These are phyloP conservation scores for Galeopterus variegatus DNA, from an alignment of 2,113 vertebrate species.

Conservation along the genomic window DNA sequence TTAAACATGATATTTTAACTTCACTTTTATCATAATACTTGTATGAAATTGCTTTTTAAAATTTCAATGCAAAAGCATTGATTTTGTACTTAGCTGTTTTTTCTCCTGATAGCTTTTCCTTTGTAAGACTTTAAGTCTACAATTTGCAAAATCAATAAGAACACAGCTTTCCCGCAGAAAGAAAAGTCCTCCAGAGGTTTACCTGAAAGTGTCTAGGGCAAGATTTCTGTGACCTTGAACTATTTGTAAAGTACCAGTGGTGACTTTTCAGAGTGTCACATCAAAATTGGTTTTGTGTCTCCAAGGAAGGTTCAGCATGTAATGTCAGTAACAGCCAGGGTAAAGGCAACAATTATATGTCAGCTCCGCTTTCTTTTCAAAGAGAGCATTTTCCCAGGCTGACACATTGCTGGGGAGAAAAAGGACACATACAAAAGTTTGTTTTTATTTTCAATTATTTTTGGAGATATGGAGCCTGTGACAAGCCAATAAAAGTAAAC, in stretches of 20 bases:
- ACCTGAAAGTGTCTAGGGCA: constrained; percentile 73
- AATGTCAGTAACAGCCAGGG: constrained; percentile 87
- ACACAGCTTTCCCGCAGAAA: constrained; percentile 80
- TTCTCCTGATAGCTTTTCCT: constrained; percentile 58
- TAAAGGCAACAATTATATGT: constrained; percentile 88
- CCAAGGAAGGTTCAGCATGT: constrained; percentile 86
- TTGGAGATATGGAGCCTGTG: constrained; percentile 73
- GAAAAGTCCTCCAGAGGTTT: constrained; percentile 80
- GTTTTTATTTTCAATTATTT: constrained; percentile 86
- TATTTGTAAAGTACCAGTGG: constrained; percentile 85
- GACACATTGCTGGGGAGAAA: constrained; percentile 77
- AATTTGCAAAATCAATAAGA: constrained; percentile 88
- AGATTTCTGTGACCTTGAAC: constrained; percentile 86
- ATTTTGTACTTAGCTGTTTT: constrained; percentile 44
- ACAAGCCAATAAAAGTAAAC: constrained; percentile 82
- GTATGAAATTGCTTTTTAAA: constrained; percentile 42
- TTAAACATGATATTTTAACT: constrained; percentile 26
- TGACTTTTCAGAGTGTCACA: constrained; percentile 87
- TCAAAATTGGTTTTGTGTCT: constrained; percentile 90
- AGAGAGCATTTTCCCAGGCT: constrained; percentile 84
- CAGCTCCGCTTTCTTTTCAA: constrained; percentile 85
- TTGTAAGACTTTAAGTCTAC: constrained; percentile 76
- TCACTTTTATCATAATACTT: background rate
- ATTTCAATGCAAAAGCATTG: constrained; percentile 53
- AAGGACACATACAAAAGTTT: constrained; percentile 76